phyloP scores from a whole-genome alignment of 2,888 invertebrate species.

The Pristionchus maxplancki region DNA sequence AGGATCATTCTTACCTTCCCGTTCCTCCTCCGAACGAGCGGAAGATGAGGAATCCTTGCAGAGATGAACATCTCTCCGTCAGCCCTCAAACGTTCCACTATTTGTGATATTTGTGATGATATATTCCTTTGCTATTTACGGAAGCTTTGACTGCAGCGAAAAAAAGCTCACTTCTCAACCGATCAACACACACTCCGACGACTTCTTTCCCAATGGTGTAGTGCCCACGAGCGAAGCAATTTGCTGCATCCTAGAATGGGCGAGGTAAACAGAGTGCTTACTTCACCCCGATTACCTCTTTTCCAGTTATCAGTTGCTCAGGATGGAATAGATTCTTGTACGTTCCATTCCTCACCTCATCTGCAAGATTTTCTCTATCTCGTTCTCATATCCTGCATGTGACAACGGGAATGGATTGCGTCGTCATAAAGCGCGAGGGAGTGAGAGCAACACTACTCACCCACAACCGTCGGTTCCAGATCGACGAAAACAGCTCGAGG shows the following conservation, averaged over 20 bases:
- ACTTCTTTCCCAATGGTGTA: constrained; percentile 87
- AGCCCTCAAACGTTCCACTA: not conserved
- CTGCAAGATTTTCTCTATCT: constrained; percentile 58
- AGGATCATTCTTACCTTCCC: constrained; percentile 82
- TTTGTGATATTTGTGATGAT: too few species aligned
- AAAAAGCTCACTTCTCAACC: constrained; percentile 79
- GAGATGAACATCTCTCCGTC: constrained; percentile 55
- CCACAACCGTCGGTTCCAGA: constrained; percentile 70
- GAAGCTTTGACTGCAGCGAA: too few species aligned
- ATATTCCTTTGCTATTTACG: too few species aligned
- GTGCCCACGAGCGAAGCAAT: constrained; percentile 80
- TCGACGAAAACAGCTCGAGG: constrained; percentile 71
- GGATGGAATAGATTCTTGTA: constrained; percentile 89
- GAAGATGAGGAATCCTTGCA: constrained; percentile 89
- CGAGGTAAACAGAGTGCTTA: not conserved
- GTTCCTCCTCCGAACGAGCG: constrained; percentile 92
- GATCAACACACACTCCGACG: constrained; percentile 83
- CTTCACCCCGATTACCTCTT: constrained; percentile 84
- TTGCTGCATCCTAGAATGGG: constrained; percentile 34
- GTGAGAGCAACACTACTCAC: constrained; percentile 18
- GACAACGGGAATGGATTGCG: not conserved
- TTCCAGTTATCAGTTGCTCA: constrained; percentile 95
- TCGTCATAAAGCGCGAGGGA: too few species aligned
- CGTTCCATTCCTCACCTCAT: constrained; percentile 79
- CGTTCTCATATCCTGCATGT: too few species aligned